These are phyloP conservation scores for Onthophagus taurus DNA, from an alignment of 1,140 invertebrate genomes.

Conservation along the genomic window DNA sequence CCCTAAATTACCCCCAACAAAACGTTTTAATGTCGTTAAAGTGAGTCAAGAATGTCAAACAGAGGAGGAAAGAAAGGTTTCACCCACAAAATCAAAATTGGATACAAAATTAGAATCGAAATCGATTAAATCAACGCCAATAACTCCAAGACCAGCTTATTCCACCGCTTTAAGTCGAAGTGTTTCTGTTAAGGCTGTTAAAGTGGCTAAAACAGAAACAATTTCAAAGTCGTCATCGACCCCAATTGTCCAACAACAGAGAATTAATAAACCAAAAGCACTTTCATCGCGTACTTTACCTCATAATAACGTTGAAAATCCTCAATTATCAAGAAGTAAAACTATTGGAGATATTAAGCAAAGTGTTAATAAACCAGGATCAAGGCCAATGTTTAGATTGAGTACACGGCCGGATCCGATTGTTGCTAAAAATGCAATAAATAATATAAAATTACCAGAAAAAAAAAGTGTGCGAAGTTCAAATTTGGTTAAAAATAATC, in stretches of 20 bases:
- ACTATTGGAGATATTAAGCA: constrained; percentile 46
- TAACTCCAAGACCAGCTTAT: constrained; percentile 35
- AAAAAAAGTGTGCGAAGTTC: constrained; percentile 1
- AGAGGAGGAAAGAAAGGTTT: constrained; percentile 19
- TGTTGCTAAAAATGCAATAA: background rate
- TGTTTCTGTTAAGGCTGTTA: constrained; percentile 28
- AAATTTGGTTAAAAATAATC: background rate
- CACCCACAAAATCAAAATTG: constrained; percentile 14
- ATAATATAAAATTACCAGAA: constrained; percentile 4
- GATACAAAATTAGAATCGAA: constrained; percentile 20
- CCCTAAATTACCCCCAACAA: constrained; percentile 36
- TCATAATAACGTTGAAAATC: background rate
- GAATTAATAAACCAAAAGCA: constrained; percentile 3
- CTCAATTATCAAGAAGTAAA: constrained; percentile 41
- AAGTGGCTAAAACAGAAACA: constrained; percentile 35
- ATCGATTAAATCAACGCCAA: constrained; percentile 17
- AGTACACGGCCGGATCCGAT: constrained; percentile 1
- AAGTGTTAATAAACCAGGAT: background rate
- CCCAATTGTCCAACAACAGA: constrained; percentile 25
- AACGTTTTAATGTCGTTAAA: constrained; percentile 36
- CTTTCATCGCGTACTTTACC: constrained; percentile 1
- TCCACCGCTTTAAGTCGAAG: constrained; percentile 39
- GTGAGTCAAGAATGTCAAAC: constrained; percentile 31
- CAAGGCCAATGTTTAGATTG: constrained; percentile 8
- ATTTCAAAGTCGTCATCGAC: constrained; percentile 31